phyloP scores from a whole-genome alignment of 2,113 vertebrate species.

The Willisornis vidua region DNA sequence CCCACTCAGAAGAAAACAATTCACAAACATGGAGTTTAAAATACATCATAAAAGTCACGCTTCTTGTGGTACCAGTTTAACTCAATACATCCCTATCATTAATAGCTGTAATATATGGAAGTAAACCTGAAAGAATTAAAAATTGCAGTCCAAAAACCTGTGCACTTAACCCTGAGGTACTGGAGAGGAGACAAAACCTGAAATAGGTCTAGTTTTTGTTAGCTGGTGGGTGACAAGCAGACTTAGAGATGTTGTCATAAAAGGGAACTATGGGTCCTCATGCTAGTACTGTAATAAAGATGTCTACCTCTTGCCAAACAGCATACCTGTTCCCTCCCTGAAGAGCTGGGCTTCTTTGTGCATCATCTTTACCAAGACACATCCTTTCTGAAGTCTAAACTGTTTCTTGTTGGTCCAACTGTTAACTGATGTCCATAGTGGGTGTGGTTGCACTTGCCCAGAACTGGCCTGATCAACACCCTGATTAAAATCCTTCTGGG shows the following conservation, averaged over 20 bases:
- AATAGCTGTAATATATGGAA: constrained; percentile 35
- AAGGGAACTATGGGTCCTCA: background rate
- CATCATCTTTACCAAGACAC: background rate
- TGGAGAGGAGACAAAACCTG: background rate
- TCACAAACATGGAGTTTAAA: constrained; percentile 72
- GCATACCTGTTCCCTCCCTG: background rate
- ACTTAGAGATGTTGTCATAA: background rate
- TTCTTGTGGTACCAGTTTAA: constrained; percentile 60
- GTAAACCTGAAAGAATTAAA: constrained; percentile 27
- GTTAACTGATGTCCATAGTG: too few relatives aligned
- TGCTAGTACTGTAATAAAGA: background rate
- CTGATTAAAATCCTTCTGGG: background rate
- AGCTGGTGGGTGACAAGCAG: background rate
- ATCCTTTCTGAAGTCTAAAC: background rate
- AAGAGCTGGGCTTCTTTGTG: background rate
- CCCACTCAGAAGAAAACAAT: constrained; percentile 77
- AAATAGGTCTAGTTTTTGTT: background rate
- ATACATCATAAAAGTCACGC: constrained; percentile 70
- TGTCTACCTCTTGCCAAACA: background rate
- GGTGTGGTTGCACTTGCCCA: background rate
- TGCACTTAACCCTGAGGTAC: background rate
- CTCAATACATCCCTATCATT: constrained; percentile 57
- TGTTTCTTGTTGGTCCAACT: too few relatives aligned
- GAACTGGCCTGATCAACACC: background rate
- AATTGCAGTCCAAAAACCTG: background rate